Conservation (phyloP, 2,113 vertebrate species). For the Setophaga coronata region DNA sequence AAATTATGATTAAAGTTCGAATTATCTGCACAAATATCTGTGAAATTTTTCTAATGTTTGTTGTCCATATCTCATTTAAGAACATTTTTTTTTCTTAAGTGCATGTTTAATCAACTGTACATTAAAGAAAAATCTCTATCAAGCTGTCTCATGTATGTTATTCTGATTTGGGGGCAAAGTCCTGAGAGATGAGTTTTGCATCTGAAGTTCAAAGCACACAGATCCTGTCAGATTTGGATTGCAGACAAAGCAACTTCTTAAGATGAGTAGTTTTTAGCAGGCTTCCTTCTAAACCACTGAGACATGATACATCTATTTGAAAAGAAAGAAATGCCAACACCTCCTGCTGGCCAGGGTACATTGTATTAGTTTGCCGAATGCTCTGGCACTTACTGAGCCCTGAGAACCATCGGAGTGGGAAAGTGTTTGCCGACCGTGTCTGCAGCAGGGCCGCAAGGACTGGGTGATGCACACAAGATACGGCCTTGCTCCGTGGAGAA, state of each 20-base stretch:
- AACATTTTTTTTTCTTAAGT: neutral
- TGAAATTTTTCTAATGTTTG: neutral
- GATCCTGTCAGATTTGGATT: neutral
- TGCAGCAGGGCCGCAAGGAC: neutral
- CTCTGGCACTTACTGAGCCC: neutral
- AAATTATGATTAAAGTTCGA: neutral
- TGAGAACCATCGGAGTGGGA: neutral
- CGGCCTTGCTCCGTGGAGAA: neutral
- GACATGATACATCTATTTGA: neutral
- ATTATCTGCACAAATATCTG: neutral
- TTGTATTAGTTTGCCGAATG: neutral
- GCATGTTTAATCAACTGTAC: neutral
- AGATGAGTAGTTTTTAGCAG: neutral
- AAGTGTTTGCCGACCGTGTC: neutral
- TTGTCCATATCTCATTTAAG: neutral
- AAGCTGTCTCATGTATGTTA: neutral
- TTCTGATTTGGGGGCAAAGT: neutral
- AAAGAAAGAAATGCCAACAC: neutral
- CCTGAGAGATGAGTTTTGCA: neutral
- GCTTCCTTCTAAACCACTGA: neutral
- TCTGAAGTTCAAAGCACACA: neutral
- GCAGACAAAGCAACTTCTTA: neutral
- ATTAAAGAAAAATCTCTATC: neutral
- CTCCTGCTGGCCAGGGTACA: neutral
- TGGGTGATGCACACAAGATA: rapidly evolving